Evolutionary conservation across 2,888 invertebrate genomes (phyloP), one percentile per base, ranked within the genome.

Genomic region (Leptopilina myrica): DNA sequence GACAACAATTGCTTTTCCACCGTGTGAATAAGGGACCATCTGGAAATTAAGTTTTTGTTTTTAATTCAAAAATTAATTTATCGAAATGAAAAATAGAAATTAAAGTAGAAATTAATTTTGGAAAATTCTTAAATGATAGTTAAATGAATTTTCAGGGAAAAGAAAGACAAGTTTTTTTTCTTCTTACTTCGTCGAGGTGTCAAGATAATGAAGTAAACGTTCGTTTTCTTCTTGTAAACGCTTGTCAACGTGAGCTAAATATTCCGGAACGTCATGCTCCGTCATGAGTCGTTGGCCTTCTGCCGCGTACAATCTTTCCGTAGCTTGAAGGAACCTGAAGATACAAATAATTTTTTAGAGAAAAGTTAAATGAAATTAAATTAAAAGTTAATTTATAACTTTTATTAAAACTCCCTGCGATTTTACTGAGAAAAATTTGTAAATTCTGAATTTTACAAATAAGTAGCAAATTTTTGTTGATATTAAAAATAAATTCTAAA

Each of bases 201-300:
- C 99, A 82, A 99, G 94, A 92, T 99, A 99, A 91, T 98, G 97
- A 77, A 98, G 92, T 67, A 99, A 93, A 82, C 99, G 94, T 90
- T 98, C 98, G 89, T 97, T 96, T 92, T 99, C 99, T 92, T 99
- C 99, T 46, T 95, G 94, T 65, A 99, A 93, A 64, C 99, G 94
- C 90, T 97, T 98, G 92, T 98, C 98, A n/a, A 99, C 98, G 91
- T 99, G 99, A 53, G 95, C 95, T 85, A 99, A 93, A 93, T 99
- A 99, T 90, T 97, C 96, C 49, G 99, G 97, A 85, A 99, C 98
- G 88, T 98, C 97, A 85, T 97, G 93, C 91, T 98, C 98, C 87
- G 98, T 96, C 96, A 98, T 98, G 87, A 98, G 94, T 49, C 96
- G 94, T 92, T 97, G 97, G 6, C 98, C 99, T 92, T 99, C 99